Conservation (phyloP, 37 sponge, comb jelly and placozoan genomes). For the Agelas oroides region DNA sequence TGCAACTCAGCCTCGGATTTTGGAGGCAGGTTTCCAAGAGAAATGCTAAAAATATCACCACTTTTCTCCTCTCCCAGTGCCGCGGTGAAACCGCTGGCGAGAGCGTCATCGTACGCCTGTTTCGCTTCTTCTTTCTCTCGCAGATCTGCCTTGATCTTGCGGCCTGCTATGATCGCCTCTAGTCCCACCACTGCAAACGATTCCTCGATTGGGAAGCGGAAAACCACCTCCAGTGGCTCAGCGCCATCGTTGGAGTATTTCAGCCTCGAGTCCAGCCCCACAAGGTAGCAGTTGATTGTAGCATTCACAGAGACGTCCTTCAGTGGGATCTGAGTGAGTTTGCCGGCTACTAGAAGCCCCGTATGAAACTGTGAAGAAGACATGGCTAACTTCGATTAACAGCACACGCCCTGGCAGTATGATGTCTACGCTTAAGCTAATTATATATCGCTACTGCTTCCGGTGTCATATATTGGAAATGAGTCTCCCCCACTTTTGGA, state of each 20-base stretch:
- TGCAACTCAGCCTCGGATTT: conserved; percentile 58
- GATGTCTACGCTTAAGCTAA: too few species aligned
- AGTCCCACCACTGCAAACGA: conserved; percentile 78
- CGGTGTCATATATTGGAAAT: too few species aligned
- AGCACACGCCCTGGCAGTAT: too few species aligned
- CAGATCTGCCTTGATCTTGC: conserved; percentile 66
- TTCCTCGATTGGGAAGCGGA: conserved; percentile 79
- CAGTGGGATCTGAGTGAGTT: too few species aligned
- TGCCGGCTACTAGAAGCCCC: too few species aligned
- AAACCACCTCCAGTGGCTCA: conserved; percentile 71
- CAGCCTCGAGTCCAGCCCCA: conserved; percentile 63
- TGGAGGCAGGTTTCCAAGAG: conserved; percentile 83
- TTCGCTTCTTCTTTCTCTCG: conserved; percentile 81
- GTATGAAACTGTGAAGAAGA: too few species aligned
- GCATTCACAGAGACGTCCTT: conserved; percentile 48
- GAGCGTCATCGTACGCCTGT: conserved; percentile 75
- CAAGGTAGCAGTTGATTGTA: conserved; percentile 48
- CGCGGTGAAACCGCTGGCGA: conserved; percentile 78
- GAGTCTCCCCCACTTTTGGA: too few species aligned
- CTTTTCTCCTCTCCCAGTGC: conserved; percentile 71
- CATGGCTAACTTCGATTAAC: too few species aligned
- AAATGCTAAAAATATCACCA: conserved; percentile 82
- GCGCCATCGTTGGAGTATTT: conserved; percentile 67
- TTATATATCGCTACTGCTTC: too few species aligned
- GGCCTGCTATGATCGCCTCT: conserved; percentile 67